Conservation (phyloP, 1,140 invertebrate genomes). For the Brachionus koreanus region DNA sequence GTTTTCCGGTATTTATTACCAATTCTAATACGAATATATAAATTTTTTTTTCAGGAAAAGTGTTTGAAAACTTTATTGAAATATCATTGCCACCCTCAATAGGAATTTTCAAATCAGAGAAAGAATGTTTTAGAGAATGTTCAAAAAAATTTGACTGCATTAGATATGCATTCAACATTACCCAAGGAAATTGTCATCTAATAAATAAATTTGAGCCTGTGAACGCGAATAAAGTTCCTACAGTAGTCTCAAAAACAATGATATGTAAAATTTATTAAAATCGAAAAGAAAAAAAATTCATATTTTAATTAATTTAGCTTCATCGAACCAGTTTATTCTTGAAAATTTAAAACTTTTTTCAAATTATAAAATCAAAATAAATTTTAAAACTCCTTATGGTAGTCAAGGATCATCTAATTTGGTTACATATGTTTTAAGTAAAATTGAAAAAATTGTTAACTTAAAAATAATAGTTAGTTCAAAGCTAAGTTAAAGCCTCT, state of each 20-base stretch:
- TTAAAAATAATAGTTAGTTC: constrained; percentile 1
- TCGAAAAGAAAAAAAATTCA: background rate
- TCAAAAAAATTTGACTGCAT: background rate
- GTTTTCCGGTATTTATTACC: background rate
- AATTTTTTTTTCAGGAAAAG: background rate
- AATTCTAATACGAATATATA: background rate
- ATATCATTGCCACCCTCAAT: background rate
- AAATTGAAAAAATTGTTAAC: background rate
- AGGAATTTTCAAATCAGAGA: background rate
- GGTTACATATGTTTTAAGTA: constrained; percentile 21
- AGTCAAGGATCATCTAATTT: background rate
- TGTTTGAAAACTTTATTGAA: constrained; percentile 5
- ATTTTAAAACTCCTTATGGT: constrained; percentile 20
- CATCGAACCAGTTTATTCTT: background rate
- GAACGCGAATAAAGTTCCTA: background rate
- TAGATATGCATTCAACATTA: constrained; percentile 1
- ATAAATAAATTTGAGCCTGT: background rate
- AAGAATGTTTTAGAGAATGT: background rate
- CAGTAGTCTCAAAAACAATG: background rate
- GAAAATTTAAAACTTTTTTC: background rate
- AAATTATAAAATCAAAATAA: constrained; percentile 40
- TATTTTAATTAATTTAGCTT: background rate
- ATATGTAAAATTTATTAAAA: constrained; percentile 15
- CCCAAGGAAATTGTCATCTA: constrained; percentile 1
- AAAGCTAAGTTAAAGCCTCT: constrained; percentile 26